Base-by-base conservation (phyloP, 2,113 vertebrate species). In the Tupaia chinensis region DNA sequence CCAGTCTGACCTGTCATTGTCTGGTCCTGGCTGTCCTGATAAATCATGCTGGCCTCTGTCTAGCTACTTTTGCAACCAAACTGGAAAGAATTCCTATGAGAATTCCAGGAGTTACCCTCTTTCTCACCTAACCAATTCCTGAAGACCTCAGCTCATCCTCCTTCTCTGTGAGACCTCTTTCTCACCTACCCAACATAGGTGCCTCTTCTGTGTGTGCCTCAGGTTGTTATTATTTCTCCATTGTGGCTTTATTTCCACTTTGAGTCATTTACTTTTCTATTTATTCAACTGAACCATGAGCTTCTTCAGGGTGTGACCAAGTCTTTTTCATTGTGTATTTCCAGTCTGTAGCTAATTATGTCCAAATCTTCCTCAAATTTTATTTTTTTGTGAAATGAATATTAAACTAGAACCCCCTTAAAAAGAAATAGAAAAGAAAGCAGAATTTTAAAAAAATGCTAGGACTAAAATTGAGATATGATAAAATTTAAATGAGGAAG, bases 201-300 rank as follows among this genome's bases (percentile, higher is more conserved):
- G 23, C 16, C 3, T 17, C 29, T 70, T 17, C 6, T 9, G 2
- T 44, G 7, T 13, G 23, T 58, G 15, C 9, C 76, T 74, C 25
- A 44, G 27, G 25, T 89, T 19, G 23, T 29, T 61, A 29, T n/a
- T 32, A 27, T 44, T 19, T 53, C 22, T 72, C 8, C n/a, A 32
- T 7, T 4, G 12, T 29, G 7, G 9, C 19, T 5, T 80, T 54
- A 34, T 23, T 66, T 78, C 79, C 90, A 22, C 23, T n/a, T 70
- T 70, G 70, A 77, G 13, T 54, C n/a, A 61, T 69, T 92, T 56
- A 56, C n/a, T 86, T n/a, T 93, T 79, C 65, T 87, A 19, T 86
- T 63, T 32, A 32, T 87, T 32, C 29, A 27, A 5, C 16, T 63
- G 44, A 17, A 70, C 9, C 7, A 77, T 60, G 29, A 54, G 7